Evolutionary conservation across 1,140 invertebrate species (phyloP), one percentile per base, ranked within the genome.

Genomic region (Ceratina calcarata): DNA sequence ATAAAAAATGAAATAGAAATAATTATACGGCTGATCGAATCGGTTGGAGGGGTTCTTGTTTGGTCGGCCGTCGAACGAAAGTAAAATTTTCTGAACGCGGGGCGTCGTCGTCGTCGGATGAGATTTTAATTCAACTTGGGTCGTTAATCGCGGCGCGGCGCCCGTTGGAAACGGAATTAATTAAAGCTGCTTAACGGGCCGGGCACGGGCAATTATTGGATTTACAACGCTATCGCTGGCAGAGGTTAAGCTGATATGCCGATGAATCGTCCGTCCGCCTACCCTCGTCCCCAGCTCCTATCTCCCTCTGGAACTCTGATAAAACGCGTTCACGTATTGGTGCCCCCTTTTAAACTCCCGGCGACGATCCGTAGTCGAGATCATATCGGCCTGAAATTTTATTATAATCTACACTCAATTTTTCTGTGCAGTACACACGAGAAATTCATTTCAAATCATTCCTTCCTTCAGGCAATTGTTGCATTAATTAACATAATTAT

Each of bases 121-220:
- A 84, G 82, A 86, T 87, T 86, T 87, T 87, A 87, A 87, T 86
- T 87, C 84, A 86, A 86, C 85, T 87, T 83, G 62, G 82, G 67
- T 72, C 81, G 85, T 87, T 87, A 87, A 87, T 87, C 84, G 64
- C 53, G 60, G 60, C 67, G 64, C 81, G 37, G 37, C 37, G 10
- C 37, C 37, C 55, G 72, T 80, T 82, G 82, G 78, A 86, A 82
- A 86, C 81, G 82, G 81, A 87, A 87, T 87, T 87, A 87, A 87
- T 87, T 86, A 84, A 86, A 87, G 85, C 84, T 87, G 85, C 78
- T 87, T 85, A 87, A 83, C 77, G 77, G 37, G 79, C 24, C 72
- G 51, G 65, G 75, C 58, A 64, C 81, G 74, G 83, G 77, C 85
- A 86, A 87, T 87, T 87, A 87, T 87, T 87, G 85, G 85, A 86